Percentiles rank a stretch among this genome's conserved stretches.
Conservation (phyloP, 2,113 vertebrate species). For the Apistogramma diplotaenia region DNA sequence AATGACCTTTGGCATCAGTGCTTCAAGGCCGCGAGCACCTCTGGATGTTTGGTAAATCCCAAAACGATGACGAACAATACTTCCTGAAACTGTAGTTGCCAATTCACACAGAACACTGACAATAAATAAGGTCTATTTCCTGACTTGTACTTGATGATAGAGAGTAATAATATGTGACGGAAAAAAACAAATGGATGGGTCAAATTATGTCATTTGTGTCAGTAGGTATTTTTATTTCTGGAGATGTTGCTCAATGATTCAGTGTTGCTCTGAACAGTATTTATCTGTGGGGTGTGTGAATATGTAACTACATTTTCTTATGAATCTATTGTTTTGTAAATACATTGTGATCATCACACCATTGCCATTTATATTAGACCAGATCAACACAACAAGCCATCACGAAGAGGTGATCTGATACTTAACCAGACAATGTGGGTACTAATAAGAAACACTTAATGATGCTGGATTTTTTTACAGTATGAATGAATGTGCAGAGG, state of each 20-base stretch:
- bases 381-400: slow-evolving; percentile 48
- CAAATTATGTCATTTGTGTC: slow-evolving; percentile 53
- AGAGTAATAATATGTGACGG: slow-evolving; percentile 49
- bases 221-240: slow-evolving; percentile 62
- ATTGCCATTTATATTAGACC: slow-evolving; percentile 40
- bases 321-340: slow-evolving; percentile 65
- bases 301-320: slow-evolving; percentile 76
- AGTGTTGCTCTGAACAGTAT: slow-evolving; percentile 66
- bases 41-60: slow-evolving; percentile 45
- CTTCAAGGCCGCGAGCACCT: slow-evolving; percentile 12
- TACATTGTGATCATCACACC: slow-evolving; percentile 60
- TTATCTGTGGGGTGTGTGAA: slow-evolving; percentile 72
- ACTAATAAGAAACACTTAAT: slow-evolving; percentile 54
- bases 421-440: slow-evolving; percentile 53
- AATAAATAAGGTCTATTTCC: slow-evolving; percentile 64
- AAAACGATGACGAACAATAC: slow-evolving; percentile 41
- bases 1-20: slow-evolving; percentile 30
- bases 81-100: slow-evolving; percentile 67
- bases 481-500: slow-evolving; percentile 58
- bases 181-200: slow-evolving; percentile 42
- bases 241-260: slow-evolving; percentile 65
- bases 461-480: slow-evolving; percentile 72
- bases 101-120: slow-evolving; percentile 65
- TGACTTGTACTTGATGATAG: slow-evolving; percentile 65
- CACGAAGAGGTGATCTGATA: slow-evolving; percentile 28